Evolutionary conservation across 1,140 invertebrate species (phyloP).

Genomic region (Aphis gossypii): DNA sequence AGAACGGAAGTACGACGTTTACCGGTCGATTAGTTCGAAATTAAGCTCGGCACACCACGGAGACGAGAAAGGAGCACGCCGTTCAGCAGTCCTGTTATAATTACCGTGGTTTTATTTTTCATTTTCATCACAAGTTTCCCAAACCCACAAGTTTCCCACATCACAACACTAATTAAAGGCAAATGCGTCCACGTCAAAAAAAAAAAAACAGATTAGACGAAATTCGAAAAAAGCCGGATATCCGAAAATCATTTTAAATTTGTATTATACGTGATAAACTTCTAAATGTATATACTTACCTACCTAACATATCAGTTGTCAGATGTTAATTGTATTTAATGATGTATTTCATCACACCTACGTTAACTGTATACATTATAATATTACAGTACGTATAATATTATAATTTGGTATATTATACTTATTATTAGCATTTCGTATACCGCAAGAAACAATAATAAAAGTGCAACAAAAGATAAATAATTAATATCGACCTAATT

Average conservation of each 20-base stretch:
- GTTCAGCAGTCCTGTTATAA: not conserved
- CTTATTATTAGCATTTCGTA: not conserved
- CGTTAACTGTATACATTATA: too few species aligned
- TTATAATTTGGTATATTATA: not conserved
- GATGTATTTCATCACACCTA: not conserved
- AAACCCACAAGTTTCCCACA: not conserved
- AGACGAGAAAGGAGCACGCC: not conserved
- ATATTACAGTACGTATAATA: not conserved
- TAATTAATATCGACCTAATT: not conserved
- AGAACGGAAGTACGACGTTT: not conserved
- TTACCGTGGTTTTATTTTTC: not conserved
- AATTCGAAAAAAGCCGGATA: not conserved
- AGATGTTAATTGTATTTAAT: constrained; percentile 1
- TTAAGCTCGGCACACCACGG: not conserved
- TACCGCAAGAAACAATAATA: not conserved
- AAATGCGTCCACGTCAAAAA: not conserved
- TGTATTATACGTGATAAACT: not conserved
- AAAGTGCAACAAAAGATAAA: not conserved
- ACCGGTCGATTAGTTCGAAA: not conserved
- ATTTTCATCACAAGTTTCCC: not conserved
- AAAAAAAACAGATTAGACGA: not conserved
- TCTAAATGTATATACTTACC: not conserved
- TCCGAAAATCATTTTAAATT: not conserved
- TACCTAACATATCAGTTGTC: not conserved
- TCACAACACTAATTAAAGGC: not conserved